Base-by-base conservation (phyloP, 2,888 invertebrate species). In the Heterodera filipjevi region DNA sequence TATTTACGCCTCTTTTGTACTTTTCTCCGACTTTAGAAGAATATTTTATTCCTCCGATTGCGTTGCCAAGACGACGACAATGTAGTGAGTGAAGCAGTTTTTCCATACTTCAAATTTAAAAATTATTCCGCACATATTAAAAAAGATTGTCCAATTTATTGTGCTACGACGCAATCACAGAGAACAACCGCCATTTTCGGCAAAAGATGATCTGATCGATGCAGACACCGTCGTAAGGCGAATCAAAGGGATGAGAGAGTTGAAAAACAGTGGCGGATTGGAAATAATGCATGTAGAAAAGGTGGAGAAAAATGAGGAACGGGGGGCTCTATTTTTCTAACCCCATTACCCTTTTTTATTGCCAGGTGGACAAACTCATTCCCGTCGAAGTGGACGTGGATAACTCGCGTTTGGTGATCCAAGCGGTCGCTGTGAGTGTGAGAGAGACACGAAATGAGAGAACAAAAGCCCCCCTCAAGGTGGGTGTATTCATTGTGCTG, bases 21-120 rank as follows among this genome's bases (percentile, higher is more conserved):
- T 66, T n/a, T 27, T 33, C 14, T 14, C 16, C 68, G 8, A 64
- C 64, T 78, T 68, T 14, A 79, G 79, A 78, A 71, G 32, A 79
- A 77, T 53, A 79, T 79, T 35, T 39, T 79, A 19, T 77, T 79
- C 39, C 71, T 79, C 27, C 79, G 79, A 30, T 30, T 79, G 35
- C 79, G 79, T 39, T 79, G 79, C 66, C 74, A 79, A 39, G 66
- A 71, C 27, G 71, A 79, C 27, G 66, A 19, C 30, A 64, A 79
- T 27, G 71, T 27, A 6, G 39, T 71, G 19, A 8, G 44, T 44
- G 33, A 30, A 35, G 27, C 12, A 71, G n/a, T n/a, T n/a, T n/a
- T n/a, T n/a, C n/a, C n/a, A n/a, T n/a, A n/a, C n/a, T n/a, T n/a
- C n/a, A n/a, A n/a, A n/a, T n/a, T n/a, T n/a, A n/a, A n/a, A n/a